phyloP scores from a whole-genome alignment of 2,113 vertebrate species.

The Sinocyclocheilus grahami region DNA sequence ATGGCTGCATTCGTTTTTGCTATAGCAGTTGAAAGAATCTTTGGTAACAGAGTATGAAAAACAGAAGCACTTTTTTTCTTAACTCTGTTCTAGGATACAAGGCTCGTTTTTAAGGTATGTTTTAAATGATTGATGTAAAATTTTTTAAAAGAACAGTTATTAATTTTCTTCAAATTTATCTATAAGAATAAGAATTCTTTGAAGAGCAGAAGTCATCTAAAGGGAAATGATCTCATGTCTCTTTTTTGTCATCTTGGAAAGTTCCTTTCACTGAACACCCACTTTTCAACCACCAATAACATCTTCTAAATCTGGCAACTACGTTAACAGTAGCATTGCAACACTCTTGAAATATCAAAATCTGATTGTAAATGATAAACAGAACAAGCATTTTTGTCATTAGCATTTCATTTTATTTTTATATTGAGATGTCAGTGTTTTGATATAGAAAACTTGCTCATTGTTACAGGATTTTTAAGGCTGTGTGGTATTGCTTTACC shows the following conservation, averaged over 20 bases:
- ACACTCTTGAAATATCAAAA: not conserved
- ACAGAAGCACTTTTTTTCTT: not conserved
- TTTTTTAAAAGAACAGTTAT: not conserved
- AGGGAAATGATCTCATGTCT: not conserved
- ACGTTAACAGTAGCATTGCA: not conserved
- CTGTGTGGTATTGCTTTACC: not conserved
- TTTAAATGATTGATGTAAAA: not conserved
- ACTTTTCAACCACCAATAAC: not conserved
- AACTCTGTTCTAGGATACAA: not conserved
- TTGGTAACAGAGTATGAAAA: not conserved
- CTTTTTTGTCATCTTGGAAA: not conserved
- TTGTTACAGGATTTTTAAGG: not conserved
- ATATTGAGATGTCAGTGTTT: conserved; percentile 10
- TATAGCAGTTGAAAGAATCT: conserved; percentile 25
- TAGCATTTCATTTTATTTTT: conserved; percentile 24
- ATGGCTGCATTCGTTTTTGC: conserved; percentile 23
- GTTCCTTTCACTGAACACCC: not conserved
- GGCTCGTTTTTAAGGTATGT: not conserved
- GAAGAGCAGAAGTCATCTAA: not conserved
- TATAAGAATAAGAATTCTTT: not conserved
- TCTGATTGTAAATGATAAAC: not conserved
- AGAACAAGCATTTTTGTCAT: not conserved
- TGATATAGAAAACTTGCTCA: not conserved
- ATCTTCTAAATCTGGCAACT: not conserved
- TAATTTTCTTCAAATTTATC: not conserved